Conservation (phyloP, 2,888 invertebrate species). For the Nymphalis c-album region DNA sequence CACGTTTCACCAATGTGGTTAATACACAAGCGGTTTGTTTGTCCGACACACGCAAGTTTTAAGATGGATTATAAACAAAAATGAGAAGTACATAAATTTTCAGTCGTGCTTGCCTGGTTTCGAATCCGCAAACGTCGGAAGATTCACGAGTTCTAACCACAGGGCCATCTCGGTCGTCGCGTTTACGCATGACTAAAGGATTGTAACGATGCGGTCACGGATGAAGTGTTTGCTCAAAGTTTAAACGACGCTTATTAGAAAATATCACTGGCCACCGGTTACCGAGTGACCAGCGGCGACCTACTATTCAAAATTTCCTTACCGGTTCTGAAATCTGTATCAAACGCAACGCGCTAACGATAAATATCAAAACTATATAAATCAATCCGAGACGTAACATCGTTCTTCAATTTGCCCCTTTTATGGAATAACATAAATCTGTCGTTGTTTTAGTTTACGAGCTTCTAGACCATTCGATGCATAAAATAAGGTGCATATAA, state of each 20-base stretch:
- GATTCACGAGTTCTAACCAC: too few species aligned
- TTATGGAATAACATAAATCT: conserved; percentile 29
- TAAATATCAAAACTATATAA: conserved; percentile 6
- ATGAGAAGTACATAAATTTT: too few species aligned
- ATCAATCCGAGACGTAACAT: conserved; percentile 18
- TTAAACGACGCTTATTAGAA: conserved; percentile 3
- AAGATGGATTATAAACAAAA: too few species aligned
- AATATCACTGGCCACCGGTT: conserved; percentile 9
- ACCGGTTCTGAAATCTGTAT: neutral
- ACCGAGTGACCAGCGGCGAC: neutral
- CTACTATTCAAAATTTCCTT: neutral
- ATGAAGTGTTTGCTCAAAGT: conserved; percentile 10
- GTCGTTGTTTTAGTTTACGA: conserved; percentile 16
- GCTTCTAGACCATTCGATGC: conserved; percentile 20
- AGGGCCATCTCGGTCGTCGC: neutral
- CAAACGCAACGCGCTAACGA: conserved; percentile 13
- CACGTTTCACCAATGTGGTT: too few species aligned
- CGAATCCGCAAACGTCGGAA: too few species aligned
- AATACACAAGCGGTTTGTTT: too few species aligned
- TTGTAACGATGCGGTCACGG: conserved; percentile 14
- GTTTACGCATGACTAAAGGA: conserved; percentile 22
- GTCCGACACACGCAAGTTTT: too few species aligned
- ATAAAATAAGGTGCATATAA: conserved; percentile 22
- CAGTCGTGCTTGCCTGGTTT: too few species aligned
- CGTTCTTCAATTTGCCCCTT: conserved; percentile 27